A percentile compares a stretch with the other conserved stretches of the same genome.
Conservation (phyloP, 2,113 vertebrate species). For the Muntiacus muntjak region DNA sequence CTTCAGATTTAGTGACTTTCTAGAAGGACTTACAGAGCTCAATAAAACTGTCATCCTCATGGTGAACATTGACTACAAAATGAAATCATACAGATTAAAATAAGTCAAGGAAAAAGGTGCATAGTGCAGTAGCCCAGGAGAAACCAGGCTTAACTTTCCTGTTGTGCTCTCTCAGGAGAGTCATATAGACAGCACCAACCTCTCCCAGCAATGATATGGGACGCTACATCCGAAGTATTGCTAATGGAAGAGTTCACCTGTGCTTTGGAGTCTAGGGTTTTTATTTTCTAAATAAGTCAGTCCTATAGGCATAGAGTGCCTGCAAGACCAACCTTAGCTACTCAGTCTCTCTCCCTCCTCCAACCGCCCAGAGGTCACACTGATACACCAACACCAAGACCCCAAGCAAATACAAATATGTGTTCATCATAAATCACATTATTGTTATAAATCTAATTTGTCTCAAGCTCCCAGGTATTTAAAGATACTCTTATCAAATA, state of each 20-base stretch:
- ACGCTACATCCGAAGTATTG: neutral
- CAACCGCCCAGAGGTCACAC: neutral
- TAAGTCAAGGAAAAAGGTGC: neutral
- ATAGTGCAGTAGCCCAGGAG: neutral
- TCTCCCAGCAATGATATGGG: neutral
- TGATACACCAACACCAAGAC: neutral
- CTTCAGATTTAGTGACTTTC: neutral
- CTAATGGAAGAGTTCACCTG: neutral
- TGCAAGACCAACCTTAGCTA: neutral
- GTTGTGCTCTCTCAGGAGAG: neutral
- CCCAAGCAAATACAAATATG: neutral
- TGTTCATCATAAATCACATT: neutral
- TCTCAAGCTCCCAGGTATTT: too few relatives aligned
- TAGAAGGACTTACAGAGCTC: neutral
- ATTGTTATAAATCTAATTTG: neutral
- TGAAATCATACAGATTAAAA: neutral
- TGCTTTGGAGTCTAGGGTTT: neutral
- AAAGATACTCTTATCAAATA: neutral
- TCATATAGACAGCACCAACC: neutral
- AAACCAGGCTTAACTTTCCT: neutral
- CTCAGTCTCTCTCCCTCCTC: neutral
- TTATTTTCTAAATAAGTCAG: neutral
- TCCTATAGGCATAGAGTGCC: neutral
- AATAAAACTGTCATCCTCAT: neutral
- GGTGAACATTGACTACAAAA: neutral